Percentiles rank a stretch among this genome's conserved stretches.
phyloP scores from a whole-genome alignment of 2,888 invertebrate species.

The Linyphia triangularis region DNA sequence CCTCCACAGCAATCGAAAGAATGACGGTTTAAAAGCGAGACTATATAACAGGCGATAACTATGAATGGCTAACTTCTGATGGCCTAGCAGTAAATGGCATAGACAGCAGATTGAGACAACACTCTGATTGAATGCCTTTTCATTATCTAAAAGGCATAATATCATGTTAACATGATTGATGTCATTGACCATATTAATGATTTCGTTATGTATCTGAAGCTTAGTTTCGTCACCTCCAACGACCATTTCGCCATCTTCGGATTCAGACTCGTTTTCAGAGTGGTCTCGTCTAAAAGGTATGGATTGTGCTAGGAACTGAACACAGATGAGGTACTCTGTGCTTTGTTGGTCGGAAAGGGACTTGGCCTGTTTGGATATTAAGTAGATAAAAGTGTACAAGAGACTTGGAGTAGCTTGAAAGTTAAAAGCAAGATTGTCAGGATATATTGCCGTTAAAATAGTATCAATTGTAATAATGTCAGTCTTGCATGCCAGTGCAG shows the following conservation, averaged over 20 bases:
- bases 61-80: conserved; percentile 89
- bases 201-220: conserved; percentile 80
- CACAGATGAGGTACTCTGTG: conserved; percentile 67
- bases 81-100: conserved; percentile 90
- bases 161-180: conserved; percentile 83
- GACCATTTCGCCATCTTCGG: conserved; percentile 69
- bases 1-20: conserved; percentile 88
- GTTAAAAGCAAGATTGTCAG: conserved; percentile 47
- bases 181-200: conserved; percentile 86
- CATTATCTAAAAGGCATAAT: conserved; percentile 80
- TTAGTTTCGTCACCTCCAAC: conserved; percentile 48
- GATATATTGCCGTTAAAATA: conserved; percentile 64
- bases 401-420: conserved; percentile 84
- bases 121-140: conserved; percentile 81
- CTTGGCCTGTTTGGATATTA: conserved; percentile 80
- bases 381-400: conserved; percentile 85
- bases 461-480: conserved; percentile 78
- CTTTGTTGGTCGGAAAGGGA: conserved; percentile 50
- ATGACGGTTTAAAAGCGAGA: conserved; percentile 88
- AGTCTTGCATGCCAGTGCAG: conserved; percentile 83
- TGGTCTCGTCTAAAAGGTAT: conserved; percentile 22
- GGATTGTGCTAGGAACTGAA: conserved; percentile 58
- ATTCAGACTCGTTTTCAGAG: conserved; percentile 20
- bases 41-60: conserved; percentile 87
- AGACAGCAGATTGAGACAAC: conserved; percentile 87